A percentile compares a stretch with the other conserved stretches of the same genome.
phyloP scores from a whole-genome alignment of 2,888 invertebrate genomes.

The Heliconius ismenius region DNA sequence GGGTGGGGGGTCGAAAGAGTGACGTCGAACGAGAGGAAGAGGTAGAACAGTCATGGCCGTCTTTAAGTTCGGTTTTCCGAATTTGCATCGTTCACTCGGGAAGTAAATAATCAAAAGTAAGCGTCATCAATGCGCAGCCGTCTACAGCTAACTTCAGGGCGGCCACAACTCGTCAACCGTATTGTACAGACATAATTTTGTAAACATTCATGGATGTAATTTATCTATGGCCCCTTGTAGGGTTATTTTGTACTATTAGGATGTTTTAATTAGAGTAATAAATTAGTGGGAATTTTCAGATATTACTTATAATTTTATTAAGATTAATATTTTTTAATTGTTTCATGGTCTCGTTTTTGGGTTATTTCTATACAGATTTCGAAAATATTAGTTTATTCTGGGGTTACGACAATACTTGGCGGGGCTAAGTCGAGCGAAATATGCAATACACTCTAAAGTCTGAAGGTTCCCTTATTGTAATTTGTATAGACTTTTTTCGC shows the following conservation, averaged over 20 bases:
- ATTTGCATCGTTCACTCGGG: neutral
- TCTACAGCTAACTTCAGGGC: neutral
- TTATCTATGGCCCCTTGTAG: neutral
- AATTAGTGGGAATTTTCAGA: neutral
- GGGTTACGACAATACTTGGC: too few species aligned
- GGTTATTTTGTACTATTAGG: neutral
- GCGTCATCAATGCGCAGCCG: too few species aligned
- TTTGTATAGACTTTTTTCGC: slow-evolving; percentile 18
- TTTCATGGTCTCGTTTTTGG: slow-evolving; percentile 1
- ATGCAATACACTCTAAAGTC: neutral
- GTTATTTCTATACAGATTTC: neutral
- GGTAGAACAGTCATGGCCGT: neutral
- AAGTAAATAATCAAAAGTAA: neutral
- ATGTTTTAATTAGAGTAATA: neutral
- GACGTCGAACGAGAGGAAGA: too few species aligned
- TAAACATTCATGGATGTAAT: neutral
- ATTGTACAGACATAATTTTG: neutral
- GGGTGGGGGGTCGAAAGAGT: too few species aligned
- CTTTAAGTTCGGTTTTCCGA: neutral
- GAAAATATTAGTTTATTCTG: neutral
- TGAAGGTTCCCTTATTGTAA: slow-evolving; percentile 15
- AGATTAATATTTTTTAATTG: too few species aligned
- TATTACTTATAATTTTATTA: neutral
- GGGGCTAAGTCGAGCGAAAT: too few species aligned
- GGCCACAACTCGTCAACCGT: neutral